Conservation (phyloP, 2,113 vertebrate species). For the Indri indri region DNA sequence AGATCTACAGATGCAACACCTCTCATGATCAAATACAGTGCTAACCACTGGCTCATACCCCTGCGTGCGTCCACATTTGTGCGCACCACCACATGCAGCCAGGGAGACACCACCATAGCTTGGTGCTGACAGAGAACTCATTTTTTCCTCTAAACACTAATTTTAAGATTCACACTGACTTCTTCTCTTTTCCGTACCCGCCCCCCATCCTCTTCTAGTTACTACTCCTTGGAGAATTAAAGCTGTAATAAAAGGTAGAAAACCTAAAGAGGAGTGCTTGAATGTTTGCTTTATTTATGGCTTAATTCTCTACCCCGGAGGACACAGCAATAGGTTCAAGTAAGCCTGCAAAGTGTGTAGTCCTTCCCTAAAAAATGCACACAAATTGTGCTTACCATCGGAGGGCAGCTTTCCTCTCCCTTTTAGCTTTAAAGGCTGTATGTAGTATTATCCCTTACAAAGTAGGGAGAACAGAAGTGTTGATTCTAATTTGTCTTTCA, state of each 20-base stretch:
- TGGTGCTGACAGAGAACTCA: neutral
- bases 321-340: neutral
- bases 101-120: neutral
- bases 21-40: neutral
- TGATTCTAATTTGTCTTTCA: neutral
- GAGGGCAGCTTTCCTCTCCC: too few relatives aligned
- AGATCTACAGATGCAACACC: neutral
- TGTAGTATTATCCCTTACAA: neutral
- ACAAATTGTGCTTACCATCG: neutral
- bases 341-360: neutral
- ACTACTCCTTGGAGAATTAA: neutral
- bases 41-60: neutral
- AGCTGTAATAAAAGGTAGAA: neutral
- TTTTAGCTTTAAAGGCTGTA: neutral
- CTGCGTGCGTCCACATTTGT: accelerated
- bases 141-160: neutral
- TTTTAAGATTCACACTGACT: neutral
- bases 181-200: neutral
- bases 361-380: neutral
- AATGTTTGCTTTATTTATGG: neutral
- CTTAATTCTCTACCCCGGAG: neutral
- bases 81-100: neutral
- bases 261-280: neutral
- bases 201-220: neutral
- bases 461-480: neutral